Conservation (phyloP, 2,888 invertebrate genomes). For the Minunthozetes semirufus region DNA sequence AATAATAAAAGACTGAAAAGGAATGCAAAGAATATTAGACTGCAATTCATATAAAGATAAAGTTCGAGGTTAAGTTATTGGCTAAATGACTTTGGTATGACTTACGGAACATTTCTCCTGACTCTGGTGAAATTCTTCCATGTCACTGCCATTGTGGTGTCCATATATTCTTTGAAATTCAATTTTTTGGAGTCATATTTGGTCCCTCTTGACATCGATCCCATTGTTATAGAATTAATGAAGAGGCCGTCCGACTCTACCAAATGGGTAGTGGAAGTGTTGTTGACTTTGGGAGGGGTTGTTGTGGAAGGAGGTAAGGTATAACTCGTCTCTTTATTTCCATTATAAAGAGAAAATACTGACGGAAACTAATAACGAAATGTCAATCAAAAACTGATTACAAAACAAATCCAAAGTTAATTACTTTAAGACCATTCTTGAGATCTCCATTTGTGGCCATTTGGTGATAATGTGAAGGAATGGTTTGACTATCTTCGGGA, state of each 20-base stretch:
- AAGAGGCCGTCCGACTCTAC: slow-evolving; percentile 24
- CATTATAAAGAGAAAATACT: slow-evolving; percentile 36
- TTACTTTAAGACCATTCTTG: slow-evolving; percentile 35
- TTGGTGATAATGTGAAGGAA: slow-evolving; percentile 25
- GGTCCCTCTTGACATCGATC: slow-evolving; percentile 8
- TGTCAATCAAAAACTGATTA: neutral
- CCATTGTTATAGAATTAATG: slow-evolving; percentile 4
- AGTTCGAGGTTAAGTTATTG: no score
- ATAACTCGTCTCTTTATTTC: slow-evolving; percentile 34
- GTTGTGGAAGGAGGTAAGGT: slow-evolving; percentile 29
- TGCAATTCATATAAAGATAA: no score
- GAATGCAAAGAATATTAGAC: neutral
- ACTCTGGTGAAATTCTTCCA: slow-evolving; percentile 47
- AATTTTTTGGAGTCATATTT: slow-evolving; percentile 8
- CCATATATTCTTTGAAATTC: slow-evolving; percentile 30
- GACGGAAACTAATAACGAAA: slow-evolving; percentile 33
- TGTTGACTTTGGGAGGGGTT: neutral
- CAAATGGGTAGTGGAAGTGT: slow-evolving; percentile 31
- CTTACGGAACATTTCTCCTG: slow-evolving; percentile 40
- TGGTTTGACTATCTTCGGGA: neutral
- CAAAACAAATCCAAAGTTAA: neutral
- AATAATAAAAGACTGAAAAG: slow-evolving; percentile 48
- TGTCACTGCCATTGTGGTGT: slow-evolving; percentile 41
- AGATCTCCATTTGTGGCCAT: slow-evolving; percentile 35
- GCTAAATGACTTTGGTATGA: neutral